Conservation (phyloP, 2,113 vertebrate genomes). For the Ailuropoda melanoleuca region DNA sequence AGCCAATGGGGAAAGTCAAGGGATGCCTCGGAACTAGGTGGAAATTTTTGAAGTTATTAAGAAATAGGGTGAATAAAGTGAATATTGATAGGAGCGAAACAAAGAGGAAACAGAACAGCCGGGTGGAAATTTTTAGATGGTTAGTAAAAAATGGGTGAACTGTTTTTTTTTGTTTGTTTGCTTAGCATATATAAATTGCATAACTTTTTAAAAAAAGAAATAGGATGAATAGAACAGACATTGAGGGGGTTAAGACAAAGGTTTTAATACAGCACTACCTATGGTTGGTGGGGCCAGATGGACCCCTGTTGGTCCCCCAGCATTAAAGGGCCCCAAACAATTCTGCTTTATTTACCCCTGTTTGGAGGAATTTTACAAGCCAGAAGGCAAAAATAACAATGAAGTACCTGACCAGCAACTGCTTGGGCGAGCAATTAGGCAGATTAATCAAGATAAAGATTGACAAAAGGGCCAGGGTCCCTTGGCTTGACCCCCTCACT, state of each 20-base stretch:
- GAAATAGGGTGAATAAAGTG: not conserved
- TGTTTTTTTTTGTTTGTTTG: not conserved
- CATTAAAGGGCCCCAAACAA: not conserved
- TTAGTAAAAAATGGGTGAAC: not conserved
- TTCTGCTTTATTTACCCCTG: not conserved
- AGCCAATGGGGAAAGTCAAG: not conserved
- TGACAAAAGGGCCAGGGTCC: not conserved
- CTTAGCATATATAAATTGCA: not conserved
- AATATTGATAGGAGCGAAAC: not conserved
- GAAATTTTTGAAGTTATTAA: not conserved
- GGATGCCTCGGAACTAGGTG: not conserved
- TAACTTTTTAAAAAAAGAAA: not conserved
- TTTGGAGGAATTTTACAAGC: not conserved
- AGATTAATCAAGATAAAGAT: not conserved
- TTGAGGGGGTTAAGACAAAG: not conserved
- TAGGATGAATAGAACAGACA: not conserved
- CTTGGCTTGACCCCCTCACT: not conserved
- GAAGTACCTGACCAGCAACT: not conserved
- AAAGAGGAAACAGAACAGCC: not conserved
- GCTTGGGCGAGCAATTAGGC: not conserved
- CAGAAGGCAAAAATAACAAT: not conserved
- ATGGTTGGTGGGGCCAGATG: not conserved
- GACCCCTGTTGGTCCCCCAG: not conserved
- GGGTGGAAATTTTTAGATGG: not conserved
- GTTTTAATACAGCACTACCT: not conserved